Base-by-base conservation (phyloP, 2,113 vertebrate species). In the Zootoca vivipara region DNA sequence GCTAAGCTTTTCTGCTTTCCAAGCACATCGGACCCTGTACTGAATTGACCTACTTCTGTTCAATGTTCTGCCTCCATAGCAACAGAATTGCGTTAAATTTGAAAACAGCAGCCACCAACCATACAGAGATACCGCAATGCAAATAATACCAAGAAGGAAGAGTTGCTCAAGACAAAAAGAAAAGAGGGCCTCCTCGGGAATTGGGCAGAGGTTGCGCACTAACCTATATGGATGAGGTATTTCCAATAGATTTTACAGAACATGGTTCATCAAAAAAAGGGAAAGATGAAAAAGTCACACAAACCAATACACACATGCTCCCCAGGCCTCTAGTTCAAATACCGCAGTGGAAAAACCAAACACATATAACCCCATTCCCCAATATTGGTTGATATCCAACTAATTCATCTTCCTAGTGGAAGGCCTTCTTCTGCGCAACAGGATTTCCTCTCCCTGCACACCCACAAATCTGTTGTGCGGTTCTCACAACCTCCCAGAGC, bases 51-150 rank as follows among this genome's bases (percentile, higher is more conserved):
- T 91, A 89, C 89, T 96, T 96, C 94, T 70, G 9, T 24, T 88
- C 80, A 65, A 78, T 1, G 5, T 78, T 62, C 42, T 85, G 92
- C 94, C 93, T 78, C 96, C 86, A 95, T 93, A 92, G 96, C 94
- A 95, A 96, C 94, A 7, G 92, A 87, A 91, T 90, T 35, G 78
- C 73, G 89, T 92, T 93, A 91, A 92, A 93, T 85, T 82, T 89
- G 85, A 89, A 82, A 93, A 93, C 95, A 96, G 94, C 95, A 94
- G 93, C 73, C 80, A 83, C 62, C 1, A 77, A 85, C 86, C 92
- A 89, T 82, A 87, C 85, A 84, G 42, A 92, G 89, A 91, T 77
- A 28, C 18, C 9, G 87, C 90, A 90, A 81, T 79, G 89, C 94
- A 94, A 95, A 95, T 78, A 89, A 80, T 67, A 82, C 26, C 78